Conservation (phyloP, 2,888 invertebrate species). For the Myopa tessellatipennis region DNA sequence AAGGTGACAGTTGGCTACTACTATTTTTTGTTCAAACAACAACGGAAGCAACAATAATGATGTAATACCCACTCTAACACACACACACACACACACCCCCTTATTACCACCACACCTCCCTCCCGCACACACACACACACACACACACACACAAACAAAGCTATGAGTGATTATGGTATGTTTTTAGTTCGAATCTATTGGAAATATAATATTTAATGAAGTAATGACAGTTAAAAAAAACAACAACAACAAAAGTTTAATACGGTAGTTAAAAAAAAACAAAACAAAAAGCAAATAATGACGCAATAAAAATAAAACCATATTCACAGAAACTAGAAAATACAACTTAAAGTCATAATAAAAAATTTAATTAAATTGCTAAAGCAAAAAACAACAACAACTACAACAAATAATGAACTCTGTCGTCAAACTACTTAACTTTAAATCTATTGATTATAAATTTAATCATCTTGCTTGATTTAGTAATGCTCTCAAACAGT, state of each 20-base stretch:
- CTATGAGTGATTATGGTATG: not conserved
- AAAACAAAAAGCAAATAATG: not conserved
- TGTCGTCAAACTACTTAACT: too few relatives aligned
- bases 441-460: too few relatives aligned
- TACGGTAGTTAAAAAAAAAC: not conserved
- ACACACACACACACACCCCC: not conserved
- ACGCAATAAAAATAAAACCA: not conserved
- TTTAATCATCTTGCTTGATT: too few relatives aligned
- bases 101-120: not conserved
- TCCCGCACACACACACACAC: too few relatives aligned
- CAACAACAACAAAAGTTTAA: too few relatives aligned
- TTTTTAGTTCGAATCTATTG: too few relatives aligned
- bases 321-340: not conserved
- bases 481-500: too few relatives aligned
- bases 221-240: too few relatives aligned
- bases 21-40: not conserved
- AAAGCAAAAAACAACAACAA: not conserved
- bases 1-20: too few relatives aligned
- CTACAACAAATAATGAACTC: not conserved
- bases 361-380: not conserved
- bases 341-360: not conserved
- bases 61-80: not conserved
- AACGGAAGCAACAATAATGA: not conserved
- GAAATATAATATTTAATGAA: too few relatives aligned
- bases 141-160: not conserved